These are phyloP conservation scores for Poeciliopsis gracilis DNA, from an alignment of 2,797 vertebrate genomes.

Conservation along the genomic window DNA sequence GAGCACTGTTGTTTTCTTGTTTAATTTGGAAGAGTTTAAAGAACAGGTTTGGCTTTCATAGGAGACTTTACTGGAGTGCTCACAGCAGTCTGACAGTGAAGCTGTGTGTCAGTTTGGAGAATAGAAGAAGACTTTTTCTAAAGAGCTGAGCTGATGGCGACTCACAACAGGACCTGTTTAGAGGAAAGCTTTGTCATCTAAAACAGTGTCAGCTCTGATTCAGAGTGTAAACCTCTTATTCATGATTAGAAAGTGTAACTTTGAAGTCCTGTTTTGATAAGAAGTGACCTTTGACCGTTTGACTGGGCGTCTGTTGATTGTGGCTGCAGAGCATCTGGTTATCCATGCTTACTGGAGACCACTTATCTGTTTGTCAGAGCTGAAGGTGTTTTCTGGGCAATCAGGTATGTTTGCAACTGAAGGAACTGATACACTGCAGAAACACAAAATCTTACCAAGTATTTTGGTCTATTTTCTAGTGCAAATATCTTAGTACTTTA, in stretches of 20 bases:
- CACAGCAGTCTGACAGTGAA: background rate
- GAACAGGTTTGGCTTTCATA: background rate
- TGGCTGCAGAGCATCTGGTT: background rate
- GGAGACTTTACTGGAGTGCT: background rate
- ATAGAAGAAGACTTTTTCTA: background rate
- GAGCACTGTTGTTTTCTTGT: background rate
- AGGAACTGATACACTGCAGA: background rate
- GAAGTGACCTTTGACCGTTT: background rate
- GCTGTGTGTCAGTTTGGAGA: background rate
- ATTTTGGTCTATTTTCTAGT: too few relatives aligned
- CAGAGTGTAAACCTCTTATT: background rate
- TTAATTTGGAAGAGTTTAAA: background rate
- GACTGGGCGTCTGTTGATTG: background rate
- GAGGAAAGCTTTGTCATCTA: background rate
- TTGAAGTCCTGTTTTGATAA: background rate
- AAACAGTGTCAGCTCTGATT: background rate
- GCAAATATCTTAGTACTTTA: too few relatives aligned
- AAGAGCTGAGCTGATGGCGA: background rate
- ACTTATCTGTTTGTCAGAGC: background rate
- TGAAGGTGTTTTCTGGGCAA: background rate
- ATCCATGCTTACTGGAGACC: background rate
- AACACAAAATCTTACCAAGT: too few relatives aligned
- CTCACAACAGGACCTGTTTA: background rate
- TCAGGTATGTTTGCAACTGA: background rate
- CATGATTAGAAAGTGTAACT: background rate